A percentile compares a stretch with the other conserved stretches of the same genome.
These are phyloP conservation scores for Elaphurus davidianus DNA, from an alignment of 2,113 vertebrate genomes.

Conservation along the genomic window DNA sequence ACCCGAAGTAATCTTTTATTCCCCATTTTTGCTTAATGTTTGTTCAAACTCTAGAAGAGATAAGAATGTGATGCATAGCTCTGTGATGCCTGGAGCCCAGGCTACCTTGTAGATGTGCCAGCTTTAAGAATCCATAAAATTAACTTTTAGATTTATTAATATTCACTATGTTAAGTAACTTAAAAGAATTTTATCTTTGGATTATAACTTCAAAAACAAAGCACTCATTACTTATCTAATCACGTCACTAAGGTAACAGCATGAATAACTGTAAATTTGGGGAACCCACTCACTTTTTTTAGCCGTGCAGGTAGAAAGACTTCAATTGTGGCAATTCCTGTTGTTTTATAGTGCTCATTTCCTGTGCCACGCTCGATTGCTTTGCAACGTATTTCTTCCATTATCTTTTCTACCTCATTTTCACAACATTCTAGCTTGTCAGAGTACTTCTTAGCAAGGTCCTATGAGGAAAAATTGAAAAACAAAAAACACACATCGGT, in stretches of 20 bases:
- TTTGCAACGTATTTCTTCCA: conserved; percentile 90
- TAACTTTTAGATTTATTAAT: neutral
- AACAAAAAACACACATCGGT: neutral
- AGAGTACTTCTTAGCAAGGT: conserved; percentile 88
- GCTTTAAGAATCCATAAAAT: neutral
- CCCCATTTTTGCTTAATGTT: neutral
- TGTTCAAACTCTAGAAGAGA: neutral
- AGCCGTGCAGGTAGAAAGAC: conserved; percentile 85
- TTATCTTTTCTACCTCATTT: conserved; percentile 81
- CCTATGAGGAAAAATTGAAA: conserved; percentile 78
- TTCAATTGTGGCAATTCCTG: conserved; percentile 90
- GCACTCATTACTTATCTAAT: neutral
- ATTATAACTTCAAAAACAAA: neutral
- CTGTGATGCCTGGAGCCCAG: neutral
- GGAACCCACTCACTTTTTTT: conserved; percentile 80
- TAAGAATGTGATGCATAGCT: neutral
- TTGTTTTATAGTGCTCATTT: conserved; percentile 89
- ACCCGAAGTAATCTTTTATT: neutral
- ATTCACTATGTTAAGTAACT: neutral
- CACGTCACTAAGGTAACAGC: neutral
- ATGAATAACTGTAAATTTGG: neutral
- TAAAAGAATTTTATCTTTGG: neutral
- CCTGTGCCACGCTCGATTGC: conserved; percentile 87
- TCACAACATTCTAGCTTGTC: conserved; percentile 80
- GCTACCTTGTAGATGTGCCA: neutral